Percentiles rank a stretch among this genome's conserved stretches.
Evolutionary conservation across 2,113 vertebrate genomes (phyloP).

Genomic region (Lepus americanus): DNA sequence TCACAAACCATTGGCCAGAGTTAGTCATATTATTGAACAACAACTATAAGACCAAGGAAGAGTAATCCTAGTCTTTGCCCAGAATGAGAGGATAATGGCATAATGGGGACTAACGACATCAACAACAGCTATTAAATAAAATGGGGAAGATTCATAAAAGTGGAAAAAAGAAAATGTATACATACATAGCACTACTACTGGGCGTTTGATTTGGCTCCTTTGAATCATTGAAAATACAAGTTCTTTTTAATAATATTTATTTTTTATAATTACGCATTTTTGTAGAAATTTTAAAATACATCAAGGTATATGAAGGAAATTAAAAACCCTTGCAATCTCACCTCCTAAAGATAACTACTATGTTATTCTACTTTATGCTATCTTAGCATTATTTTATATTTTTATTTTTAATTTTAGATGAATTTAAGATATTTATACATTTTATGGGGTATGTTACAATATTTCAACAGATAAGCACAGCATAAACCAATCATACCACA

Average conservation of each 20-base stretch:
- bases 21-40: background rate
- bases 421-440: too few relatives aligned
- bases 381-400: too few relatives aligned
- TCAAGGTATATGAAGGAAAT: background rate
- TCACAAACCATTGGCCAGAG: background rate
- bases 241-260: slow-evolving; percentile 45
- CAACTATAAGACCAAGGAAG: background rate
- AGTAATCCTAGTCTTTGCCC: background rate
- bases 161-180: background rate
- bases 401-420: too few relatives aligned
- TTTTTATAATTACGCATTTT: background rate
- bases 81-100: background rate
- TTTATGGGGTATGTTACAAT: too few relatives aligned
- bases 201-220: background rate
- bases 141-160: background rate
- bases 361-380: background rate
- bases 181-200: background rate
- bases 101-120: background rate
- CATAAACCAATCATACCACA: too few relatives aligned
- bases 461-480: too few relatives aligned
- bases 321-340: background rate
- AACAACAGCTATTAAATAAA: background rate
- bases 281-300: background rate
- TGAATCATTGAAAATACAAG: background rate
- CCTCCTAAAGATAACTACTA: background rate